Percentiles rank a stretch among this genome's conserved stretches.
Evolutionary conservation across 2,113 vertebrate genomes (phyloP).

Genomic region (Synodontis membranacea): DNA sequence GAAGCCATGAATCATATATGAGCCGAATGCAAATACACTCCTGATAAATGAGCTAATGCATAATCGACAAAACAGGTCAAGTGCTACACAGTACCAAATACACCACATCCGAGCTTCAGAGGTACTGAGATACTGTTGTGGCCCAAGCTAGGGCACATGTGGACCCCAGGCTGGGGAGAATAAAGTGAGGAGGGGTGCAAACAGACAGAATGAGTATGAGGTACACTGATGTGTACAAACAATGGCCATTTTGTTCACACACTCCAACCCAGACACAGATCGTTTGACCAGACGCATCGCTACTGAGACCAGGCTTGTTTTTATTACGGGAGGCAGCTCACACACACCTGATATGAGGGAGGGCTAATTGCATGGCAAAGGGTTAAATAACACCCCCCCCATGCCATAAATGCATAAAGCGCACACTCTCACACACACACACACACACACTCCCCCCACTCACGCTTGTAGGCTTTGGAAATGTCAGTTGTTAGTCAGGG

Average conservation of each 20-base stretch:
- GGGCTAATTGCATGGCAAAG: constrained; percentile 33
- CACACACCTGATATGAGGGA: constrained; percentile 45
- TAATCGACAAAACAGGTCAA: constrained; percentile 8
- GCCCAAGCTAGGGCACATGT: neutral
- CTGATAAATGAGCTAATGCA: constrained; percentile 12
- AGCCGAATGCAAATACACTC: constrained; percentile 32
- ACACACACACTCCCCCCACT: constrained; percentile 54
- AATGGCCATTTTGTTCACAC: constrained; percentile 57
- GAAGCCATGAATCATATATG: constrained; percentile 27
- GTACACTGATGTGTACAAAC: constrained; percentile 49
- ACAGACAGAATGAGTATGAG: constrained; percentile 8
- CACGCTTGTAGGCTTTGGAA: constrained; percentile 67
- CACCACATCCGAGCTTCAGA: neutral
- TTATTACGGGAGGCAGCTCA: constrained; percentile 12
- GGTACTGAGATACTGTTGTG: neutral
- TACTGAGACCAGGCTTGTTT: constrained; percentile 8
- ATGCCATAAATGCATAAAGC: constrained; percentile 40
- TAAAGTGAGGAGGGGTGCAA: neutral
- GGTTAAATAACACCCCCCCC: constrained; percentile 42
- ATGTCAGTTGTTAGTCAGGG: constrained; percentile 70
- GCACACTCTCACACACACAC: constrained; percentile 45
- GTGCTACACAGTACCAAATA: neutral
- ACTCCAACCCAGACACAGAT: constrained; percentile 50
- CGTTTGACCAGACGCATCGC: constrained; percentile 57
- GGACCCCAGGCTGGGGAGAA: neutral